Conservation (phyloP, 2,888 invertebrate genomes). For the Lasioglossum malachurum region DNA sequence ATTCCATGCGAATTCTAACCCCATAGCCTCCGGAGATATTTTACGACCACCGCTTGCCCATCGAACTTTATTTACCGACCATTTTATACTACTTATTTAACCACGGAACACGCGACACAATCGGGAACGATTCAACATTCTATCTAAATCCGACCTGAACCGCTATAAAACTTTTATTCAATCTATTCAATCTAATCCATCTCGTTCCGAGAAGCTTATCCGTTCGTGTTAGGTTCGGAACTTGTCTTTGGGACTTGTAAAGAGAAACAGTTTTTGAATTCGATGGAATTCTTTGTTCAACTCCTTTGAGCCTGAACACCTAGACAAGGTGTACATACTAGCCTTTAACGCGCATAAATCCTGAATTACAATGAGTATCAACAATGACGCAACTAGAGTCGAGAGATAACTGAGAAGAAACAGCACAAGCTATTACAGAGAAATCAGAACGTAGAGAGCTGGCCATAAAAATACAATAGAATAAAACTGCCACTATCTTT, state of each 20-base stretch:
- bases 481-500: neutral
- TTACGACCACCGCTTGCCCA: neutral
- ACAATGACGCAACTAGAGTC: neutral
- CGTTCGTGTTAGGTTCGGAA: neutral
- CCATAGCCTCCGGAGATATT: neutral
- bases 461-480: neutral
- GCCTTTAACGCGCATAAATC: too few species aligned
- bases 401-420: neutral
- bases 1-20: neutral
- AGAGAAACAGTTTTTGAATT: too few species aligned
- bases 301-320: too few species aligned
- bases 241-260: too few species aligned
- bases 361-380: neutral
- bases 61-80: constrained; percentile 2
- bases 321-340: too few species aligned
- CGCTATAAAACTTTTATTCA: neutral
- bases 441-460: neutral
- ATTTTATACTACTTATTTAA: neutral
- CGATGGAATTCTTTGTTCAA: too few species aligned
- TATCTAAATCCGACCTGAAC: neutral
- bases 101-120: neutral
- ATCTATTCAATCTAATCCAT: neutral
- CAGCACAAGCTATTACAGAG: neutral
- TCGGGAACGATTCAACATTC: neutral
- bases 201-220: neutral